phyloP scores from a whole-genome alignment of 2,113 vertebrate species.

The Seriola quinqueradiata region DNA sequence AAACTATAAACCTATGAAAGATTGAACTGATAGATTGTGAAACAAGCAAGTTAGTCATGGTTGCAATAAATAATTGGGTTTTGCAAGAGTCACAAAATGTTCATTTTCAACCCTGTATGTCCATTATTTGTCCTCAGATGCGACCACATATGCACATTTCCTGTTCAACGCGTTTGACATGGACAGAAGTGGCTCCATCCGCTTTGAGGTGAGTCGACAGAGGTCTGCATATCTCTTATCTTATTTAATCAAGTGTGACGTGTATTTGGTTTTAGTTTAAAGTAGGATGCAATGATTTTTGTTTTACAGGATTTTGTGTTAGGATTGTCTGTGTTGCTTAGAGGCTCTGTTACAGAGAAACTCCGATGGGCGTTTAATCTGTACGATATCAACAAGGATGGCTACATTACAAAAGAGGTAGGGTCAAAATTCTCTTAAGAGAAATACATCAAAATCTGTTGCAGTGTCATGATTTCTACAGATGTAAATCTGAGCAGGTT shows the following conservation, averaged over 20 bases:
- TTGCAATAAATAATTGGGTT: background rate
- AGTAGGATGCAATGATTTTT: background rate
- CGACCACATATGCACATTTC: slow-evolving; percentile 94
- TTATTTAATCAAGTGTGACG: background rate
- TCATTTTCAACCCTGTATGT: background rate
- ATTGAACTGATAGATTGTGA: background rate
- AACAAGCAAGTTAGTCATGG: background rate
- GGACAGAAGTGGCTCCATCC: slow-evolving; percentile 86
- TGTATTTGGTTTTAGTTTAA: background rate
- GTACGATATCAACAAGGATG: slow-evolving; percentile 97
- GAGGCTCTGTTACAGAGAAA: slow-evolving; percentile 93
- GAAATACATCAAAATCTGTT: background rate
- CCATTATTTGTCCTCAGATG: slow-evolving; percentile 83
- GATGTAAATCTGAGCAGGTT: background rate
- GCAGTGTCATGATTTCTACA: background rate
- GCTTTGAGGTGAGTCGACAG: slow-evolving; percentile 75
- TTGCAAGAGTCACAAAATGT: background rate
- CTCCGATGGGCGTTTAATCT: slow-evolving; percentile 97
- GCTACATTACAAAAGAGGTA: slow-evolving; percentile 96
- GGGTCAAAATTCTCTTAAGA: background rate
- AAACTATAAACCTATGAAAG: background rate
- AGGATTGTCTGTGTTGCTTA: slow-evolving; percentile 91
- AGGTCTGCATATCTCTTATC: background rate
- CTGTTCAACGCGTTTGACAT: slow-evolving; percentile 95
- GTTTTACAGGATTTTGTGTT: slow-evolving; percentile 89